Percentiles rank a stretch among this genome's conserved stretches.
Evolutionary conservation across 2,888 invertebrate species (phyloP).

Genomic region (Thymelicus acteon): DNA sequence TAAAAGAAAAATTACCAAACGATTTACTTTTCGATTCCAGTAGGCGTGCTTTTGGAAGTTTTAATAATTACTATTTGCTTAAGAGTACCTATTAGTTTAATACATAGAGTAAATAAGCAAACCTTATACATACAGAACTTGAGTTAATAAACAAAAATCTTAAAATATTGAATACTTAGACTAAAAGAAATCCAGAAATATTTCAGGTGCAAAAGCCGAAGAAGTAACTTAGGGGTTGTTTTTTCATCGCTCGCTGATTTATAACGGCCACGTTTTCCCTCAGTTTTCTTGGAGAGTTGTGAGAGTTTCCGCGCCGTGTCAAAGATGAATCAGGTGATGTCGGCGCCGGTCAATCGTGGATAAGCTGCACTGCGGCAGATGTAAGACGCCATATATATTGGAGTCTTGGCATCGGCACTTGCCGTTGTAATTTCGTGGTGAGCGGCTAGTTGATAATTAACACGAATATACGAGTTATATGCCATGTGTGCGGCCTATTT

Average conservation of each 20-base stretch:
- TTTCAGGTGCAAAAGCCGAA: background rate
- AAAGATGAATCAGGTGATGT: conserved; percentile 22
- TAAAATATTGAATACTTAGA: background rate
- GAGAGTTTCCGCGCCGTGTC: conserved; percentile 14
- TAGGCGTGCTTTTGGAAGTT: no score
- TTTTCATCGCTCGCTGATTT: conserved; percentile 23
- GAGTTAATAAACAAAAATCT: background rate
- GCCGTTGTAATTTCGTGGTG: conserved; percentile 4
- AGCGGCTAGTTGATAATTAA: background rate
- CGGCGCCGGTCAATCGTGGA: conserved; percentile 8
- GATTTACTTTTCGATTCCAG: no score
- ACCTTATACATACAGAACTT: no score
- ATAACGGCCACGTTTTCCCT: conserved; percentile 14
- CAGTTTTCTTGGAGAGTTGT: conserved; percentile 3
- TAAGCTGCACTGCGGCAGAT: conserved; percentile 18
- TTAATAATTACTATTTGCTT: no score
- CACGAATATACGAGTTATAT: background rate
- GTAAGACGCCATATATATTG: conserved; percentile 14
- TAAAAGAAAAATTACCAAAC: no score
- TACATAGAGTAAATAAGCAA: no score
- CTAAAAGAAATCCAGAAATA: background rate
- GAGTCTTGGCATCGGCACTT: conserved; percentile 9
- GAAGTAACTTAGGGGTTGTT: background rate
- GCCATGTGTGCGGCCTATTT: background rate
- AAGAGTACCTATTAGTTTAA: no score